A percentile compares a stretch with the other conserved stretches of the same genome.
phyloP scores from a whole-genome alignment of 2,888 invertebrate species.

The Anticlea derivata region DNA sequence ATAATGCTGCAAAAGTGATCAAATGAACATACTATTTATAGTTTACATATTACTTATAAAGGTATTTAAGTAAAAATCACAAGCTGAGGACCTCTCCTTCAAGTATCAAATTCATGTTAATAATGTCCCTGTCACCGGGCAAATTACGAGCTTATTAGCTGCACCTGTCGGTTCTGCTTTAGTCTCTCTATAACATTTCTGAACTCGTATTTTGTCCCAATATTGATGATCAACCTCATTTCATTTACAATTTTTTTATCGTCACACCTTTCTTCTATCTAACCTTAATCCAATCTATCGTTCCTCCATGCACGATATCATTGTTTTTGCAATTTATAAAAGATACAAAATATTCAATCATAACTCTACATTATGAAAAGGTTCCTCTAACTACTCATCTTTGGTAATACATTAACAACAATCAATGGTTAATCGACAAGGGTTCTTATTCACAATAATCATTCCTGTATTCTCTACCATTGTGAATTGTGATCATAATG shows the following conservation, averaged over 20 bases:
- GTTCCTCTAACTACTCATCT: constrained; percentile 72
- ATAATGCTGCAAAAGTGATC: constrained; percentile 38
- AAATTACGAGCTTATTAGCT: constrained; percentile 20
- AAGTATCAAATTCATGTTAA: constrained; percentile 24
- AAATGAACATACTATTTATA: constrained; percentile 36
- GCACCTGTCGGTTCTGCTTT: constrained; percentile 10
- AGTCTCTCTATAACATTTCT: constrained; percentile 10
- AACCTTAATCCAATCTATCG: constrained; percentile 76
- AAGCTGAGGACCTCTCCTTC: constrained; percentile 36
- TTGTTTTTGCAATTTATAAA: constrained; percentile 75
- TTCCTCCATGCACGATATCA: constrained; percentile 68
- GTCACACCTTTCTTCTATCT: constrained; percentile 60
- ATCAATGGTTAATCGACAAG: constrained; percentile 66
- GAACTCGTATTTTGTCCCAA: constrained; percentile 21
- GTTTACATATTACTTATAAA: constrained; percentile 32
- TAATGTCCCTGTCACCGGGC: constrained; percentile 15
- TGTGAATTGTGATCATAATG: constrained; percentile 30
- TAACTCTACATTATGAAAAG: constrained; percentile 72
- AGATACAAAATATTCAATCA: constrained; percentile 78
- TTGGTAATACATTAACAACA: constrained; percentile 80
- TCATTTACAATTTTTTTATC: constrained; percentile 38
- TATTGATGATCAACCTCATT: constrained; percentile 16
- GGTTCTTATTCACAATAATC: constrained; percentile 56
- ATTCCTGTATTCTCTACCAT: constrained; percentile 50
- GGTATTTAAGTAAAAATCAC: constrained; percentile 38